Evolutionary conservation across 2,888 invertebrate genomes (phyloP).

Genomic region (Sinopyrophorus schimmeli): DNA sequence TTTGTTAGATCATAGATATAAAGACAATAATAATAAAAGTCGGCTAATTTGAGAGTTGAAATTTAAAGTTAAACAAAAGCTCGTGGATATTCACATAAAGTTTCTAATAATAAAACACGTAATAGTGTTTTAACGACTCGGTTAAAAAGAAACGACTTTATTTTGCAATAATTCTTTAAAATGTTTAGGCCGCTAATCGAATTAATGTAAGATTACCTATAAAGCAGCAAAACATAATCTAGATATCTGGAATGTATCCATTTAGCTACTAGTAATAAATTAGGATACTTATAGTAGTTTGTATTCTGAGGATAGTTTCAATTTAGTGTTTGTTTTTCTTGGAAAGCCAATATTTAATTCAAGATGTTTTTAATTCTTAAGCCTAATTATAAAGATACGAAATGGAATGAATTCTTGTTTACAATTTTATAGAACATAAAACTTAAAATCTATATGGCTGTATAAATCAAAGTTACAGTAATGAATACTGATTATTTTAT

Average conservation of each 20-base stretch:
- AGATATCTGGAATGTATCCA: not conserved
- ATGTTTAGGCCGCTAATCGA: not conserved
- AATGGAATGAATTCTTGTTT: too few relatives aligned
- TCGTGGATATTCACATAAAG: too few relatives aligned
- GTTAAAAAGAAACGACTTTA: not conserved
- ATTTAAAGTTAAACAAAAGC: conserved; percentile 23
- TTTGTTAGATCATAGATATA: conserved; percentile 20
- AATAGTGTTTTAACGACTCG: not conserved
- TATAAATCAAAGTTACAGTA: too few relatives aligned
- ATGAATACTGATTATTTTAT: too few relatives aligned
- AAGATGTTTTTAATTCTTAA: too few relatives aligned
- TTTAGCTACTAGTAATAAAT: not conserved
- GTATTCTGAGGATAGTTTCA: not conserved
- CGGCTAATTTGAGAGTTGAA: conserved; percentile 13
- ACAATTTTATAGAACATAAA: too few relatives aligned
- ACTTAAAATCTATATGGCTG: too few relatives aligned
- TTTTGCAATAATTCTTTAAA: too few relatives aligned
- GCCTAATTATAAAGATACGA: too few relatives aligned
- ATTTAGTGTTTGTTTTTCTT: conserved; percentile 2
- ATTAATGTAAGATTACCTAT: not conserved
- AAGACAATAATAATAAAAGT: conserved; percentile 20
- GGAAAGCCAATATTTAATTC: not conserved
- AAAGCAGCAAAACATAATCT: not conserved
- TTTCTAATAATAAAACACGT: too few relatives aligned
- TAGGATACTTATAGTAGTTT: not conserved